Percentiles rank a stretch among this genome's conserved stretches.
Conservation (phyloP, 2,113 vertebrate species). For the Neofelis nebulosa region DNA sequence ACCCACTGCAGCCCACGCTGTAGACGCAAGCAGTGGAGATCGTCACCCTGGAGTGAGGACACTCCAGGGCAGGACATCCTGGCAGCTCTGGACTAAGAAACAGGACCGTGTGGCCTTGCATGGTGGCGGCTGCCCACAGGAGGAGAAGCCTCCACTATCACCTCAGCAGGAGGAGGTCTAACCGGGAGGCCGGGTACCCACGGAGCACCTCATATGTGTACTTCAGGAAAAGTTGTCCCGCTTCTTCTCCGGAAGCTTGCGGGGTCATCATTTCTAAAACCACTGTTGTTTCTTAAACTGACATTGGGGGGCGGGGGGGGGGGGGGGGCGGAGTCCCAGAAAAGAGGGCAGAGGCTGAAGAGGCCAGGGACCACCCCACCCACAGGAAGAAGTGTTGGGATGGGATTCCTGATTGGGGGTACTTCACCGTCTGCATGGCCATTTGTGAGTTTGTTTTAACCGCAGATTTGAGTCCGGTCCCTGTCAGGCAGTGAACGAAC, state of each 20-base stretch:
- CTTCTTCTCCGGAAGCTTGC: background rate
- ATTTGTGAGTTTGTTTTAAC: background rate
- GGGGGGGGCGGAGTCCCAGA: background rate
- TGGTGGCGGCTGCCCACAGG: background rate
- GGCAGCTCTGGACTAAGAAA: background rate
- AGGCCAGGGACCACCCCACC: background rate
- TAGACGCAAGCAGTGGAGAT: fast-evolving
- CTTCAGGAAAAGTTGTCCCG: conserved; percentile 2
- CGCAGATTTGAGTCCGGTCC: background rate
- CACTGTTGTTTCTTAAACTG: background rate
- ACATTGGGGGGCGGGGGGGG: background rate
- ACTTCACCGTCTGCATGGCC: background rate
- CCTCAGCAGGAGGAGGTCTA: background rate
- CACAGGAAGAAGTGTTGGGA: background rate
- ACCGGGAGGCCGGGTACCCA: background rate
- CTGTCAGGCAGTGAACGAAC: background rate
- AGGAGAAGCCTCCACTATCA: background rate
- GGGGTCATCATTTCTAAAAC: background rate
- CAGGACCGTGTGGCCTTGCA: background rate
- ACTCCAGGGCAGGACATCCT: background rate
- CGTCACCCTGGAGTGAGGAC: background rate
- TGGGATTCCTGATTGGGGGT: background rate
- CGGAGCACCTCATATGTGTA: background rate
- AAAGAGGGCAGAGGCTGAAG: background rate
- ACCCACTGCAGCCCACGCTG: background rate